A percentile compares a stretch with the other conserved stretches of the same genome.
Evolutionary conservation across 2,888 invertebrate species (phyloP).

Genomic region (Tupiocoris notatus): DNA sequence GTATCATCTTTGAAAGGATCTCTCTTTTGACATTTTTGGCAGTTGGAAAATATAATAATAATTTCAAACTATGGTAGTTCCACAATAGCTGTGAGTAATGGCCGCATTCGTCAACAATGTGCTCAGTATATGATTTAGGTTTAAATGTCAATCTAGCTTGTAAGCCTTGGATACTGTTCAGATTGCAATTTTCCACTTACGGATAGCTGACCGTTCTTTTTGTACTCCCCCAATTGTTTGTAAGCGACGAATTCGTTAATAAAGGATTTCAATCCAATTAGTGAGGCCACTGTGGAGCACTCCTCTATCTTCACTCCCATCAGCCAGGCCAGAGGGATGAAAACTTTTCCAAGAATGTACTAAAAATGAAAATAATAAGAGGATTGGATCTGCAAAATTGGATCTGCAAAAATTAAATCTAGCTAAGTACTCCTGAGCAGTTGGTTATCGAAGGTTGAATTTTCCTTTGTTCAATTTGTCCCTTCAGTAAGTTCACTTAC

Average conservation of each 20-base stretch:
- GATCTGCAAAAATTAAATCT: background rate
- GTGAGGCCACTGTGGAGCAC: constrained; percentile 71
- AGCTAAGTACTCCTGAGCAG: no score
- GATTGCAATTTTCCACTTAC: constrained; percentile 55
- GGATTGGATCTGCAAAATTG: background rate
- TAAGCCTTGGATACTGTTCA: background rate
- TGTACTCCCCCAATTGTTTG: constrained; percentile 68
- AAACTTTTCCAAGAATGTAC: constrained; percentile 79
- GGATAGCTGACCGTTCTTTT: constrained; percentile 58
- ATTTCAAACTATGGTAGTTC: no score
- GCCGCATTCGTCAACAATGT: no score
- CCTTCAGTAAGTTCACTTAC: constrained; percentile 53
- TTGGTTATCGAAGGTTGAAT: no score
- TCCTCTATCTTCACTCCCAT: constrained; percentile 70
- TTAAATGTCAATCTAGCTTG: no score
- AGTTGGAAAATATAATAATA: no score
- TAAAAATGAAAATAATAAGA: constrained; percentile 56
- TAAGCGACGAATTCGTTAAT: constrained; percentile 94
- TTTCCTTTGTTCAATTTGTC: no score
- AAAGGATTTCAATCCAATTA: constrained; percentile 86
- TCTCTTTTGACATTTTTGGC: no score
- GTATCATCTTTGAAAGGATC: no score
- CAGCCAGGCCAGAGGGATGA: constrained; percentile 85
- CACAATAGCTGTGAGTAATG: no score
- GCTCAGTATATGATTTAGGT: no score